Evolutionary conservation across 2,113 vertebrate genomes (phyloP).

Genomic region (Notarius lentiginosus): DNA sequence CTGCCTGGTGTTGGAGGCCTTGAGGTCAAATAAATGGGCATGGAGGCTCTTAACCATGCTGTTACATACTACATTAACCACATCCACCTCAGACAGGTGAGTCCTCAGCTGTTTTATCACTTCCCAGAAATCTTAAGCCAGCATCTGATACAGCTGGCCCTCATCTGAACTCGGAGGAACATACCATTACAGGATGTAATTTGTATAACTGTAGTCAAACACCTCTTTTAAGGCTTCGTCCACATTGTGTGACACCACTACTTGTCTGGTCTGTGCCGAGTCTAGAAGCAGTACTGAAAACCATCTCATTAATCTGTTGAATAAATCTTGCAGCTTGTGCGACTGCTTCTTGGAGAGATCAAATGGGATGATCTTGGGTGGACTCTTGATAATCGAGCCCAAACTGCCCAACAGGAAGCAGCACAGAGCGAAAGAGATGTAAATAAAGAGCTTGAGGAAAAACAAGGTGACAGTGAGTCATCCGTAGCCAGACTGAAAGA

Average conservation of each 20-base stretch:
- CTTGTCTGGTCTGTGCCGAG: slow-evolving; percentile 79
- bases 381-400: slow-evolving; percentile 69
- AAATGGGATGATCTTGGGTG: slow-evolving; percentile 69
- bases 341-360: slow-evolving; percentile 58
- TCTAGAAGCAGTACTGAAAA: slow-evolving; percentile 77
- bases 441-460: slow-evolving; percentile 76
- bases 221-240: slow-evolving; percentile 97
- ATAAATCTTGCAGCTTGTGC: slow-evolving; percentile 61
- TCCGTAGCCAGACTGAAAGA: slow-evolving; percentile 72
- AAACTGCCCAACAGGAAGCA: slow-evolving; percentile 74
- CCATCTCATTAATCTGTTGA: slow-evolving; percentile 72
- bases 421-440: slow-evolving; percentile 73
- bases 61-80: slow-evolving; percentile 90
- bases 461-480: slow-evolving; percentile 73
- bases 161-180: slow-evolving; percentile 86
- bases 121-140: slow-evolving; percentile 96
- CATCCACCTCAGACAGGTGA: slow-evolving; percentile 84
- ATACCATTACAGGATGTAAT: slow-evolving; percentile 96
- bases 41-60: slow-evolving; percentile 88
- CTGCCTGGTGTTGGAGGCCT: slow-evolving; percentile 86
- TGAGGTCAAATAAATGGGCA: slow-evolving; percentile 94
- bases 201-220: slow-evolving; percentile 94
- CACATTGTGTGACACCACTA: slow-evolving; percentile 94
- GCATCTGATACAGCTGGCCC: slow-evolving; percentile 89
- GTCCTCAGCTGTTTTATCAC: slow-evolving; percentile 83